phyloP scores from a whole-genome alignment of 2,797 vertebrate genomes.

The Halcyon leucocephala region DNA sequence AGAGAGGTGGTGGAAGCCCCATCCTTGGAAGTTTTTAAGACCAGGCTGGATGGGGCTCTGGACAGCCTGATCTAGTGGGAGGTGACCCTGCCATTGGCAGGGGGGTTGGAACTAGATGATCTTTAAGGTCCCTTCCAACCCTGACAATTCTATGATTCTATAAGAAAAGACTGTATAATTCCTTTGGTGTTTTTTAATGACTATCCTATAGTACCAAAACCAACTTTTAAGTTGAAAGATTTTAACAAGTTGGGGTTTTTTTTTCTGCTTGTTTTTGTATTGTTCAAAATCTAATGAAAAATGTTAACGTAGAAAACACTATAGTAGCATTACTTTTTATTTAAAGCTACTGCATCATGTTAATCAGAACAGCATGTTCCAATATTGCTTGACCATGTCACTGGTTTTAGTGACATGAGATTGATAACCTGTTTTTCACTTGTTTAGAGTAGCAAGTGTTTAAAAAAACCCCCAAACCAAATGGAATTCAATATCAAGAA shows the following conservation, averaged over 20 bases:
- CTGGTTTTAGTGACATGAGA: not conserved
- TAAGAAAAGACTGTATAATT: not conserved
- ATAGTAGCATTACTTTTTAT: not conserved
- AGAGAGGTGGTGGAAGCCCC: too few relatives aligned
- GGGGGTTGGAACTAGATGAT: too few relatives aligned
- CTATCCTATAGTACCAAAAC: not conserved
- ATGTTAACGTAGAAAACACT: not conserved
- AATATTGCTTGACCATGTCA: not conserved
- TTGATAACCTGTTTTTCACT: not conserved
- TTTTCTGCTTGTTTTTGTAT: not conserved
- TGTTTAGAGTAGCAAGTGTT: not conserved
- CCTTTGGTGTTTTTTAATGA: not conserved
- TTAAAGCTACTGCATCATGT: not conserved
- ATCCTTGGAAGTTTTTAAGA: too few relatives aligned
- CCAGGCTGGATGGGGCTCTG: too few relatives aligned
- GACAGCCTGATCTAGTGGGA: too few relatives aligned
- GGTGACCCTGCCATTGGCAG: too few relatives aligned
- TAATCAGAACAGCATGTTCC: not conserved
- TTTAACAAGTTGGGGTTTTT: too few relatives aligned
- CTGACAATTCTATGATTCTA: too few relatives aligned
- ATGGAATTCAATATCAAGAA: not conserved
- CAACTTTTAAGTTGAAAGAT: not conserved
- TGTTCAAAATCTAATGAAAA: not conserved
- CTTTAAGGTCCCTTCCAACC: too few relatives aligned
- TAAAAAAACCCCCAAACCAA: not conserved